Percentiles rank a stretch among this genome's conserved stretches.
phyloP scores from a whole-genome alignment of 2,113 vertebrate genomes.

The Uria lomvia region DNA sequence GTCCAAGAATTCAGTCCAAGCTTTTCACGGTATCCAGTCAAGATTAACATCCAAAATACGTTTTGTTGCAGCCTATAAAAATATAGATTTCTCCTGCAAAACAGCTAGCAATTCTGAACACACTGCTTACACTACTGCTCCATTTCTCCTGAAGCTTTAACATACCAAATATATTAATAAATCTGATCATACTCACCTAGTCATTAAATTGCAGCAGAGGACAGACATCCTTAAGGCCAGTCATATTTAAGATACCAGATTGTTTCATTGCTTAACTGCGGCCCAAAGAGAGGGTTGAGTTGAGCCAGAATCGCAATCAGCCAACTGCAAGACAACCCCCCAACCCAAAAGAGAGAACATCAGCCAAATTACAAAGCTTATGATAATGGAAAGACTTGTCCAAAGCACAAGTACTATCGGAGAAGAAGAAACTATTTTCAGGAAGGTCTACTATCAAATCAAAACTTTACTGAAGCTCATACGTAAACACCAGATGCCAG shows the following conservation, averaged over 20 bases:
- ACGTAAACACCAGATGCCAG: not conserved
- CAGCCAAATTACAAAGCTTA: not conserved
- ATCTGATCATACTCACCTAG: constrained; percentile 63
- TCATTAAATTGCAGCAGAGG: not conserved
- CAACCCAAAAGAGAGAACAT: constrained; percentile 24
- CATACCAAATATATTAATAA: not conserved
- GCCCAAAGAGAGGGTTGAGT: constrained; percentile 94
- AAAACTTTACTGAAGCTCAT: not conserved
- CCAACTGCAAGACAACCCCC: constrained; percentile 83
- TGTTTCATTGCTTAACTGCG: constrained; percentile 81
- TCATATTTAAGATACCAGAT: constrained; percentile 88
- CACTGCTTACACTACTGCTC: not conserved
- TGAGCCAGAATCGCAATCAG: constrained; percentile 96
- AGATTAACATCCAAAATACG: not conserved
- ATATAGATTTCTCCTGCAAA: not conserved
- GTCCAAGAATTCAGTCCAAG: not conserved
- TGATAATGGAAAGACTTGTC: not conserved
- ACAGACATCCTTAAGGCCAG: constrained; percentile 79
- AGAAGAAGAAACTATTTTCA: not conserved
- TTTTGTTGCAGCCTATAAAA: not conserved
- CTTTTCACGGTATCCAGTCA: not conserved
- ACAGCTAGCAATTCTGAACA: not conserved
- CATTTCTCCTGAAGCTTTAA: not conserved
- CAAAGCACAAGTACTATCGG: not conserved
- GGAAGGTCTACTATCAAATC: not conserved